A percentile compares a stretch with the other conserved stretches of the same genome.
Conservation (phyloP, 2,888 invertebrate genomes). For the Drosophila neoperkinsi region DNA sequence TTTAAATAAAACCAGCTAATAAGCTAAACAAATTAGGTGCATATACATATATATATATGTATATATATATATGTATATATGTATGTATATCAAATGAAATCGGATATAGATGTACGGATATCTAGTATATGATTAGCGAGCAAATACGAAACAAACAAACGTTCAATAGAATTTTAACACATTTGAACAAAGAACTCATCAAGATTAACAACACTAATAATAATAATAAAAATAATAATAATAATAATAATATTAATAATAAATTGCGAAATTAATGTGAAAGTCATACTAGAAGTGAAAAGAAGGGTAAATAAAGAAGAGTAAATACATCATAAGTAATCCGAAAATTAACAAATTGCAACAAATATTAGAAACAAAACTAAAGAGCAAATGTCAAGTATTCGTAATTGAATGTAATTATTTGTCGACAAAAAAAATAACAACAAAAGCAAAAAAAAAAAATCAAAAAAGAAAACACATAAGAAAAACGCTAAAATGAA, state of each 20-base stretch:
- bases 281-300: conserved; percentile 45
- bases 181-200: conserved; percentile 35
- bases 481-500: conserved; percentile 47
- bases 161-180: conserved; percentile 28
- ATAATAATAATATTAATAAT: background rate
- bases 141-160: conserved; percentile 13
- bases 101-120: conserved; percentile 27
- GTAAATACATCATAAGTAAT: conserved; percentile 47
- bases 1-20: conserved; percentile 11
- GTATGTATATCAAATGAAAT: conserved; percentile 21
- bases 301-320: conserved; percentile 49
- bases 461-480: background rate
- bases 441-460: background rate
- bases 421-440: conserved; percentile 41
- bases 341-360: conserved; percentile 49
- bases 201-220: conserved; percentile 1
- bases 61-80: background rate
- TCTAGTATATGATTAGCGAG: conserved; percentile 33
- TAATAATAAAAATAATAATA: background rate
- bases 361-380: conserved; percentile 49
- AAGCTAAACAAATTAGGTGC: conserved; percentile 33
- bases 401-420: conserved; percentile 57
- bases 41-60: conserved; percentile 8
- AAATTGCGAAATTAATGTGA: conserved; percentile 21
- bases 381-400: conserved; percentile 47